Evolutionary conservation across 1,140 invertebrate genomes (phyloP), one percentile per base, ranked within the genome.

Genomic region (Drosophila oshimai): DNA sequence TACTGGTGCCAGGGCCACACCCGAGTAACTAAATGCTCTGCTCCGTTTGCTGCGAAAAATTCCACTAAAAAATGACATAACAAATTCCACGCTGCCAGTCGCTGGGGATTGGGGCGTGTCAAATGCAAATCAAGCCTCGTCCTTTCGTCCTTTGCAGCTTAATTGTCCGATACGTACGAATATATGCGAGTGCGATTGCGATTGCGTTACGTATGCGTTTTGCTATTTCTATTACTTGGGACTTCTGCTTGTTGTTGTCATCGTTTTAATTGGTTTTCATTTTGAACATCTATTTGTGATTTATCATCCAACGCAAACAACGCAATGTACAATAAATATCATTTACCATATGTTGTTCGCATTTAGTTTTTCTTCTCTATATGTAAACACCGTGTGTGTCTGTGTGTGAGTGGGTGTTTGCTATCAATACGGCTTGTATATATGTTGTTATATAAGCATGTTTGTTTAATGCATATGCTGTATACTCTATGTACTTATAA

Each of bases 281-380:
- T 84, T 76, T 73, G 80, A 76, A 86, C 81, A 87, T 75, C 64
- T 86, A 75, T 74, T 67, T 76, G 71, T 71, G 69, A 84, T 67
- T 80, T 80, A 72, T 84, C 62, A 84, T 74, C 58, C 75, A 78
- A 78, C 69, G 72, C 74, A 84, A 57, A 54, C 68, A 42, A 77
- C 69, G 73, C 55, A 78, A 61, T 62, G 33, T 49, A 64, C 62
- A 49, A 69, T 60, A 47, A 74, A 74, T 74, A 74, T 75, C 24
- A 54, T 62, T 51, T 61, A 53, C 62, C 34, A 54, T 73, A 36
- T 34, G 45, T 31, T 47, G 54, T 26, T 62, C 29, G 46, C 33
- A 49, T 51, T 22, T 73, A 64, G 37, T 45, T 62, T 18, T 41
- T 24, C 34, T 58, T 26, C 57, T 60, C 29, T 36, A n/a, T 64